These are phyloP conservation scores for Phrynocephalus versicolor DNA, from an alignment of 2,113 vertebrate species.

Conservation along the genomic window DNA sequence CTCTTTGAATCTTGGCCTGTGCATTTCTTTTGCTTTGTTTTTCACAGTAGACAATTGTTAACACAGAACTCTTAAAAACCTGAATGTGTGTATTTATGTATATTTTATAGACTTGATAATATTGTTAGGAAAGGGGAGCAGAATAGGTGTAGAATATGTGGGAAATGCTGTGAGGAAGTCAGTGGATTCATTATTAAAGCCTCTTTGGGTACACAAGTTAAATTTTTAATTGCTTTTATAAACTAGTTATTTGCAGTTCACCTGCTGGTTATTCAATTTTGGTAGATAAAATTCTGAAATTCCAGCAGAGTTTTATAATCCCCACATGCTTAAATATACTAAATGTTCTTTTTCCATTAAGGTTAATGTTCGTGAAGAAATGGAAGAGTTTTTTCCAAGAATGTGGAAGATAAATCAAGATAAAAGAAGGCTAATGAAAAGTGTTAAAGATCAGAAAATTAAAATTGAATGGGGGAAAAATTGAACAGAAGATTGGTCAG, in stretches of 20 bases:
- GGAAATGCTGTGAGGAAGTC: conserved; percentile 66
- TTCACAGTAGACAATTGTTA: not conserved
- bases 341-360: conserved; percentile 99
- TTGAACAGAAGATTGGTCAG: conserved; percentile 97
- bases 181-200: conserved; percentile 74
- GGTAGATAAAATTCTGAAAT: conserved; percentile 80
- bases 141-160: conserved; percentile 71
- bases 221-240: conserved; percentile 74
- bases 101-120: conserved; percentile 52
- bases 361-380: conserved; percentile 99
- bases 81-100: conserved; percentile 52
- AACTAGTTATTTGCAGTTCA: conserved; percentile 84
- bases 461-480: conserved; percentile 95
- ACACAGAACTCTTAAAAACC: conserved; percentile 15
- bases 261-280: conserved; percentile 83
- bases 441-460: conserved; percentile 97
- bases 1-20: conserved; percentile 12
- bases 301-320: conserved; percentile 86
- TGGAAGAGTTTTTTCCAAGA: conserved; percentile 99
- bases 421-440: conserved; percentile 99
- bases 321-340: conserved; percentile 96
- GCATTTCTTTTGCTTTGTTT: not conserved
- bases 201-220: conserved; percentile 75
- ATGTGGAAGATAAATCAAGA: conserved; percentile 98
- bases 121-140: conserved; percentile 69